Evolutionary conservation across 2,888 invertebrate species (phyloP).

Genomic region (Lasioglossum morio): DNA sequence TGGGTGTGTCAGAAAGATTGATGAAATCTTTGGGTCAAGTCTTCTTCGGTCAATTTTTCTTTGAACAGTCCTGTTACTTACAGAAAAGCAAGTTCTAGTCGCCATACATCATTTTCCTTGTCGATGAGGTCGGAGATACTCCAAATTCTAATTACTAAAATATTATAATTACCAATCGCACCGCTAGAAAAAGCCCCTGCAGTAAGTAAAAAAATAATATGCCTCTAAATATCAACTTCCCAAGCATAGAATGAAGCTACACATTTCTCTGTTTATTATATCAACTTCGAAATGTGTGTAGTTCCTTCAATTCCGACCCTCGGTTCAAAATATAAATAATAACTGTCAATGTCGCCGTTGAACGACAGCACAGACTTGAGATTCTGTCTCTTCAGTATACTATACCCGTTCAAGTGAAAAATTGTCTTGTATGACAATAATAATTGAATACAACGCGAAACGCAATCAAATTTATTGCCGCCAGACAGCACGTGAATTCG

Average conservation of each 20-base stretch:
- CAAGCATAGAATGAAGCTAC: not conserved
- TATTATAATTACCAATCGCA: not conserved
- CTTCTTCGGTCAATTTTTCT: not conserved
- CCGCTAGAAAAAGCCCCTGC: not conserved
- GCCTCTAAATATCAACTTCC: not conserved
- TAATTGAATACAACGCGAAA: not conserved
- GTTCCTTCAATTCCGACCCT: not conserved
- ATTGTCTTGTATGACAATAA: not conserved
- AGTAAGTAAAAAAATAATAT: too few relatives aligned
- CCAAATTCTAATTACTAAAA: not conserved
- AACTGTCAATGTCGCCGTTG: not conserved
- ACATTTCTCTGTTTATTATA: not conserved
- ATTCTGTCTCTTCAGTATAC: not conserved
- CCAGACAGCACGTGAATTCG: not conserved
- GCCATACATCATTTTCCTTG: not conserved
- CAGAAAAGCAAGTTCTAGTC: not conserved
- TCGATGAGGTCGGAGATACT: not conserved
- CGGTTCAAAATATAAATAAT: not conserved
- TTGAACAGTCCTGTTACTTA: not conserved
- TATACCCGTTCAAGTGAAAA: not conserved
- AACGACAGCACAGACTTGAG: not conserved
- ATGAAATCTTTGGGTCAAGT: not conserved
- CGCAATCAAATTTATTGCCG: not conserved
- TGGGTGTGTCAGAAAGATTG: conserved; percentile 2
- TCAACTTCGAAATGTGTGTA: not conserved